Evolutionary conservation across 30 jellyfish, hydroid and myxozoan genomes (phyloP).

Genomic region (Aurelia sp.): DNA sequence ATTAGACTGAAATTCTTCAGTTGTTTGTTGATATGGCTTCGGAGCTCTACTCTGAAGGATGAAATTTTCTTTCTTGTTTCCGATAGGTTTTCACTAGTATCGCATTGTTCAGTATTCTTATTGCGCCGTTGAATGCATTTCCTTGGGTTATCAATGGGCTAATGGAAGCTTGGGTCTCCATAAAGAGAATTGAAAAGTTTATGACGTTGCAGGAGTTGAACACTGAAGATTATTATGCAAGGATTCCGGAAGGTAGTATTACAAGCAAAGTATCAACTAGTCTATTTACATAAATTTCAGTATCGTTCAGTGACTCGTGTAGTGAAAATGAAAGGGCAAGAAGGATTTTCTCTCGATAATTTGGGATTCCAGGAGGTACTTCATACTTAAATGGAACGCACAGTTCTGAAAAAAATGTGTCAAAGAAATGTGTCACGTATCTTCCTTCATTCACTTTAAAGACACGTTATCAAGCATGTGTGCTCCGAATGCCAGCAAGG

Average conservation of each 20-base stretch:
- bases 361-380: too few species aligned
- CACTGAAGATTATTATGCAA: conserved; percentile 70
- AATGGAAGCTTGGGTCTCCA: conserved; percentile 95
- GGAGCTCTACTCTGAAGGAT: neutral
- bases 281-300: too few species aligned
- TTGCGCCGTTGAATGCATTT: conserved; percentile 93
- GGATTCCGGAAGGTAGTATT: conserved; percentile 51
- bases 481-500: too few species aligned
- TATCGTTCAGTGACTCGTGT: too few species aligned
- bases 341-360: too few species aligned
- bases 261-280: too few species aligned
- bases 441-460: too few species aligned
- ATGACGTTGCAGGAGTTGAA: conserved; percentile 76
- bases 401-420: too few species aligned
- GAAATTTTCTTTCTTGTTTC: neutral
- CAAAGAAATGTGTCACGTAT: too few species aligned
- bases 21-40: neutral
- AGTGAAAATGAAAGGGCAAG: too few species aligned
- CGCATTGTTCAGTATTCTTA: conserved; percentile 87
- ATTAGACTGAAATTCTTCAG: neutral
- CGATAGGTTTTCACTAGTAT: conserved; percentile 96
- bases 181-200: conserved; percentile 80
- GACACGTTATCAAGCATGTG: too few species aligned
- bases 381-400: too few species aligned
- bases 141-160: conserved; percentile 98